These are phyloP conservation scores for Ceyx melanurus DNA, from an alignment of 2,113 vertebrate species.

Conservation along the genomic window DNA sequence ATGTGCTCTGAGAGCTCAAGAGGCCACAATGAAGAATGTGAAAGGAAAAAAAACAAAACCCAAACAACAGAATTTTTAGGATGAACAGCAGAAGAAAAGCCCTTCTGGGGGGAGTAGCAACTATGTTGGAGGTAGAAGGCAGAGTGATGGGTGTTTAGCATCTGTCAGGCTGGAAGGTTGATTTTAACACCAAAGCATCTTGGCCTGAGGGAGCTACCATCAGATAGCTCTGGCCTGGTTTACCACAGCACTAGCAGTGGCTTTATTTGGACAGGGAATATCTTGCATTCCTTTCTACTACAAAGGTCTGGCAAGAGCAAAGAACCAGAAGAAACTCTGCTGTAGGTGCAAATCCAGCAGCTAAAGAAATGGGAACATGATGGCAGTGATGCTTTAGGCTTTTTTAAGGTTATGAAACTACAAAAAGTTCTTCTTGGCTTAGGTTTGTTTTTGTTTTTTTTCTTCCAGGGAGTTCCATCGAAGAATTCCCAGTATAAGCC, in stretches of 20 bases:
- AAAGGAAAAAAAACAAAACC: not conserved
- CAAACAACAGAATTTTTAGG: not conserved
- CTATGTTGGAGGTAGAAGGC: not conserved
- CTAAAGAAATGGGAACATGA: not conserved
- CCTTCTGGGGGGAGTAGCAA: not conserved
- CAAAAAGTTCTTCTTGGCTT: not conserved
- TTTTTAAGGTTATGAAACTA: not conserved
- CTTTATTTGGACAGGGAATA: not conserved
- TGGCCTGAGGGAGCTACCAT: not conserved
- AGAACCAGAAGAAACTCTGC: not conserved
- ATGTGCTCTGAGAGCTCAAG: not conserved
- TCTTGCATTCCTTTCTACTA: not conserved
- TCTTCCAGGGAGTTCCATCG: constrained; percentile 46
- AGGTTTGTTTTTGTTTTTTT: not conserved
- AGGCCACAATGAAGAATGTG: not conserved
- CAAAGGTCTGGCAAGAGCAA: not conserved
- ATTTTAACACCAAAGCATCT: not conserved
- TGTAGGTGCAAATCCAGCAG: not conserved
- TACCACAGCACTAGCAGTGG: not conserved
- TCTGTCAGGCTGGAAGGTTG: not conserved
- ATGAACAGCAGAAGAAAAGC: not conserved
- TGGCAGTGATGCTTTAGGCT: not conserved
- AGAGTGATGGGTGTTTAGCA: not conserved
- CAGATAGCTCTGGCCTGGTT: not conserved
- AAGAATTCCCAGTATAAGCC: constrained; percentile 49